Base-by-base conservation (phyloP, 2,113 vertebrate genomes). In the Heterocephalus glaber region DNA sequence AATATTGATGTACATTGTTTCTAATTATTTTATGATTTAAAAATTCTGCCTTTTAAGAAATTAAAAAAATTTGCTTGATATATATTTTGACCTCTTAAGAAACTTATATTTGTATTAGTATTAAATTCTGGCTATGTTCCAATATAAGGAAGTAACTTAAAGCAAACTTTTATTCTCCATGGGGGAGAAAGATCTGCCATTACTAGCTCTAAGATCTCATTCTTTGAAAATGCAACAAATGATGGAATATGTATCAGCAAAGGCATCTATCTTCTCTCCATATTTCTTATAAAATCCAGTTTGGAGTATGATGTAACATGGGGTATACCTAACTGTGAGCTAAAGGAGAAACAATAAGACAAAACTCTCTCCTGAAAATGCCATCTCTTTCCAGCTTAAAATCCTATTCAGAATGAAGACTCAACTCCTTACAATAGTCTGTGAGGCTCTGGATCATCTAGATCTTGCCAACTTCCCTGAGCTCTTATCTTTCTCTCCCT, bases 111-210 rank as follows among this genome's bases (percentile, higher is more conserved):
- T n/a, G n/a, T n/a, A n/a, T n/a, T n/a, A n/a, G n/a, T 90, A 87
- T 89, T 97, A 83, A 95, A 95, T 96, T 96, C 85, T 91, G 84
- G 89, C 74, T 83, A 89, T 95, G 77, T 61, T 92, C 68, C 89
- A 94, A 81, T 68, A 79, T 89, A 85, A 97, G 76, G 88, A 97
- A 94, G 79, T 89, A 90, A 86, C 49, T 95, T 97, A 98, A 98
- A 97, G 94, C 84, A 82, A 90, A 85, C 44, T 88, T 96, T 90
- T 77, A 44, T 76, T 70, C 9, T 8, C 49, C 60, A 41, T 12
- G 38, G 33, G n/a, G n/a, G n/a, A n/a, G n/a, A n/a, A n/a, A n/a
- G n/a, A n/a, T n/a, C n/a, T 80, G 68, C 30, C 35, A 77, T 77
- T 60, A 28, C 74, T 66, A 83, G 26, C 41, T 44, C 52, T 65